Evolutionary conservation across 64 coral and sea anemone genomes (phyloP).

Genomic region (Actinia tenebrosa): DNA sequence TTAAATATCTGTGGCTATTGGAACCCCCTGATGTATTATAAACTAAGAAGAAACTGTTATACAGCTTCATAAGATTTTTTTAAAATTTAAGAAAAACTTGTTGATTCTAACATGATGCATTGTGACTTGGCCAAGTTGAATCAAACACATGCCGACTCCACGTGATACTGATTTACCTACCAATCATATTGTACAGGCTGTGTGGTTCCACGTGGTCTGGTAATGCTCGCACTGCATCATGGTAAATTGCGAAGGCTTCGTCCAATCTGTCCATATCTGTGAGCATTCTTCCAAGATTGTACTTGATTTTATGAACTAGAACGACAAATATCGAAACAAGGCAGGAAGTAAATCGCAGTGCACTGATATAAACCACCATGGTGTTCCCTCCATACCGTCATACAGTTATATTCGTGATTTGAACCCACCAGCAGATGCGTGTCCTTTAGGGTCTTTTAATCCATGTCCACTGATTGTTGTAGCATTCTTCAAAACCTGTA

Average conservation of each 20-base stretch:
- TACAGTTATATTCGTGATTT: background rate
- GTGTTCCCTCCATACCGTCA: no score
- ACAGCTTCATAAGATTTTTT: background rate
- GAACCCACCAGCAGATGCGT: slow-evolving; percentile 66
- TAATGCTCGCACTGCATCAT: slow-evolving; percentile 66
- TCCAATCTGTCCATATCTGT: slow-evolving; percentile 42
- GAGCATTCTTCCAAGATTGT: slow-evolving; percentile 79
- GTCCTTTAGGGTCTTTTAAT: slow-evolving; percentile 79
- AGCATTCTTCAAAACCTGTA: slow-evolving; percentile 68
- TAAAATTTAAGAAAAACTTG: no score
- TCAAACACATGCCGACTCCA: no score
- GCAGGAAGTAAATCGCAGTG: no score
- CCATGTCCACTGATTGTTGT: slow-evolving; percentile 76
- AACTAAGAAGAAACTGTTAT: background rate
- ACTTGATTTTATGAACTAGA: slow-evolving; percentile 81
- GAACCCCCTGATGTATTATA: background rate
- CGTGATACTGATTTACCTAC: slow-evolving; percentile 17
- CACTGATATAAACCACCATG: no score
- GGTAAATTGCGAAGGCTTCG: slow-evolving; percentile 66
- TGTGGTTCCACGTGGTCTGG: slow-evolving; percentile 82
- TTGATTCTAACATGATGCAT: no score
- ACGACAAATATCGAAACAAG: background rate
- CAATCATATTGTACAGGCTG: slow-evolving; percentile 82
- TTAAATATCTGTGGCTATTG: no score
- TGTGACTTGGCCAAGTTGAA: no score